Evolutionary conservation across 2,797 vertebrate species (phyloP).

Genomic region (Scolopax rusticola): DNA sequence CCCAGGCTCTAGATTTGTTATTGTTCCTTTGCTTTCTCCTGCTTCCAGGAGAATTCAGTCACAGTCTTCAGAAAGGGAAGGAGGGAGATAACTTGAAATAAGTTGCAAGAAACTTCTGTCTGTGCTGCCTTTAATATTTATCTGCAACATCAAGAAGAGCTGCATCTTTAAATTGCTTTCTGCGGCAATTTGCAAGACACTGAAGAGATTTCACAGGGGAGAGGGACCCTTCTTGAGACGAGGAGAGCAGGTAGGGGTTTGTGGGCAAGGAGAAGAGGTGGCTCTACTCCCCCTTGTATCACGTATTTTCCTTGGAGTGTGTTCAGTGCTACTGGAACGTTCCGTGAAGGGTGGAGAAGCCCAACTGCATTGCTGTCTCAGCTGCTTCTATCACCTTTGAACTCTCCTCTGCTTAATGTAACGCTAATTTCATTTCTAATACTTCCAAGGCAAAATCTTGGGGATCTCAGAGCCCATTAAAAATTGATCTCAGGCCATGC

Average conservation of each 20-base stretch:
- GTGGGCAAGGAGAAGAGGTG: background rate
- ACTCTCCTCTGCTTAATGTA: background rate
- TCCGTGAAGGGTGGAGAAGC: background rate
- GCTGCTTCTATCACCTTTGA: background rate
- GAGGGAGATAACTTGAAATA: background rate
- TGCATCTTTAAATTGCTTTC: background rate
- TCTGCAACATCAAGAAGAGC: background rate
- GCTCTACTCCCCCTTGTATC: rapidly evolving
- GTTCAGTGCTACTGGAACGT: no score
- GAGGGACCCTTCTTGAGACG: background rate
- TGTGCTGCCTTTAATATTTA: background rate
- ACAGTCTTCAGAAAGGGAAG: background rate
- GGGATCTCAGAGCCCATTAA: background rate
- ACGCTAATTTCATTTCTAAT: background rate
- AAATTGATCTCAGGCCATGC: background rate
- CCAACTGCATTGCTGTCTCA: background rate
- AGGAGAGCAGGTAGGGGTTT: background rate
- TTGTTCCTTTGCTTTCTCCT: background rate
- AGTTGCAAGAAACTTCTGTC: background rate
- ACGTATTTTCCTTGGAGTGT: rapidly evolving
- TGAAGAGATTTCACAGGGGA: background rate
- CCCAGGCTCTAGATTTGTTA: background rate
- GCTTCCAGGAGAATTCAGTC: background rate
- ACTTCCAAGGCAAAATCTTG: background rate
- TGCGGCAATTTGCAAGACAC: background rate